phyloP scores from a whole-genome alignment of 2,888 invertebrate genomes.

The Erannis defoliaria region DNA sequence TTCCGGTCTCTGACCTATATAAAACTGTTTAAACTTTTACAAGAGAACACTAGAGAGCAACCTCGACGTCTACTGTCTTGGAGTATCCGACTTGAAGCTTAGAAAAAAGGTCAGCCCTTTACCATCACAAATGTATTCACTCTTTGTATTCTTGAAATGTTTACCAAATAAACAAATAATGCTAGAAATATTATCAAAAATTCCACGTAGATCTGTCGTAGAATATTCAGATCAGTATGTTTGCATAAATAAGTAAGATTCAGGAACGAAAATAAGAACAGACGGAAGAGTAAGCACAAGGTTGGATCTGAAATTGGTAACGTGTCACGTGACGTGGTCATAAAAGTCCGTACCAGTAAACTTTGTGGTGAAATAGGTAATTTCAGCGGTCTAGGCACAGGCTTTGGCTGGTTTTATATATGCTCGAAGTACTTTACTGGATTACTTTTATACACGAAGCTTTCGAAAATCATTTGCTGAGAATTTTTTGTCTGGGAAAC shows the following conservation, averaged over 20 bases:
- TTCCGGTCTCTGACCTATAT: not conserved
- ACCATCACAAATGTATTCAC: not conserved
- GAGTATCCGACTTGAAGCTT: not conserved
- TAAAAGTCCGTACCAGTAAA: conserved; percentile 51
- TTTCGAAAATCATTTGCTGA: not conserved
- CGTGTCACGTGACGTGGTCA: conserved; percentile 46
- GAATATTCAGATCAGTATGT: conserved; percentile 54
- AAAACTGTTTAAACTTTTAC: conserved; percentile 2
- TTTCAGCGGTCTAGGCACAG: conserved; percentile 16
- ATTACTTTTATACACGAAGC: conserved; percentile 6
- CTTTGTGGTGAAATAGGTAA: conserved; percentile 11
- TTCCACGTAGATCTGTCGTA: conserved; percentile 40
- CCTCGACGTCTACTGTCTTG: too few relatives aligned
- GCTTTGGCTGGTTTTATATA: conserved; percentile 14
- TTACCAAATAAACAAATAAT: conserved; percentile 27
- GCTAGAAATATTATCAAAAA: conserved; percentile 27
- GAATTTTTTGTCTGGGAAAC: not conserved
- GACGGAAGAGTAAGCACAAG: conserved; percentile 47
- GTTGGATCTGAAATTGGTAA: conserved; percentile 53
- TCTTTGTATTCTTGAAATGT: conserved; percentile 13
- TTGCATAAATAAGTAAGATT: conserved; percentile 46
- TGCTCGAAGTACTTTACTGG: conserved; percentile 5
- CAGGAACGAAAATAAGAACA: conserved; percentile 40
- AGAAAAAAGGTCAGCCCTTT: conserved; percentile 3
- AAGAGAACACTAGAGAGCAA: not conserved